Base-by-base conservation (phyloP, 1,140 invertebrate genomes). In the Scaptomyza hsui region DNA sequence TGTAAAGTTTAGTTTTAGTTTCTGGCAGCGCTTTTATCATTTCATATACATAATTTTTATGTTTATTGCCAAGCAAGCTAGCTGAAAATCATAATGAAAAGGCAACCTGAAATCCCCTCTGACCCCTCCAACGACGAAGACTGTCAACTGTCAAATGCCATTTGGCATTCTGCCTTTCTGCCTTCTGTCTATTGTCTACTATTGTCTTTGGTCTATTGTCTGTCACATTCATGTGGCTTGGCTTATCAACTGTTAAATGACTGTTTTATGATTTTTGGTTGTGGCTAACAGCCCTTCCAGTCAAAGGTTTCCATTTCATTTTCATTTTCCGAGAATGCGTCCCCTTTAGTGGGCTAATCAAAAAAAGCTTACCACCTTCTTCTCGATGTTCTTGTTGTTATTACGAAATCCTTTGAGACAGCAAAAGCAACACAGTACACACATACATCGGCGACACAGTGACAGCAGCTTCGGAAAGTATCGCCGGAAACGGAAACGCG, bases 291-390 rank as follows among this genome's bases (percentile, higher is more conserved):
- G 39, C 56, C 7, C n/a, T n/a, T n/a, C n/a, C 7, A 12, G 13
- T 13, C 21, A 15, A 42, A 45, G 16, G 49, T 24, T 48, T 47
- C 35, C 16, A 16, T 29, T 49, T 6, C 39, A 35, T 24, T 41
- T 37, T n/a, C n/a, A n/a, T n/a, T n/a, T n/a, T n/a, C n/a, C n/a
- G n/a, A n/a, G n/a, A n/a, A n/a, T n/a, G n/a, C 41, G 44, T 64
- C 69, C 55, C 37, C 41, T 32, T 72, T 72, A 57, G 44, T 29
- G 32, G 56, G 49, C 68, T 70, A 77, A 86, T 85, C 81, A 85
- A 67, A 70, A 65, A 52, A 48, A 73, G 77, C 77, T 86, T 76
- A 83, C 63, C 72, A 86, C 81, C 73, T 74, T 77, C 29, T 12
- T 29, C 26, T 2, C 26, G 26, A 29, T 7, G 26, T 9, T 21